Conservation (phyloP, 2,113 vertebrate genomes). For the Mellivora capensis region DNA sequence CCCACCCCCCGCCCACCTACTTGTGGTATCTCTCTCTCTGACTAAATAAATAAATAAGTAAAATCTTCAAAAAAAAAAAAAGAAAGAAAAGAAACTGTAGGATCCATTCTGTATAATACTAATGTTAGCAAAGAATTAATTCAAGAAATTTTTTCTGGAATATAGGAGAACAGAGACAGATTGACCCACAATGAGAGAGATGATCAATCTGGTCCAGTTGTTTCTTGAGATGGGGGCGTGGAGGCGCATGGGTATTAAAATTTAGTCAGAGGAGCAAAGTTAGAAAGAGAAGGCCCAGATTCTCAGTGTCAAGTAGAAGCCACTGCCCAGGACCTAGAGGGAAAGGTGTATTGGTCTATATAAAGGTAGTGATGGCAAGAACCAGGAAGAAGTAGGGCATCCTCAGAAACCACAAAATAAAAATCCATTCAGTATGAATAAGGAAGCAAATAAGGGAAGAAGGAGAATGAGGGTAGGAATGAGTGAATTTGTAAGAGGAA, state of each 20-base stretch:
- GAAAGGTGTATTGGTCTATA: neutral
- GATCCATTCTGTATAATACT: neutral
- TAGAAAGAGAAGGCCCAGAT: neutral
- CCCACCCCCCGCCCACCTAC: too few species aligned
- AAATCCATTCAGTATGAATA: neutral
- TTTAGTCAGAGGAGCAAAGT: neutral
- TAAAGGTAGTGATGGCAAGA: neutral
- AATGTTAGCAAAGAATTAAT: neutral
- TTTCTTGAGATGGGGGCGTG: neutral
- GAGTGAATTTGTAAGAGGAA: neutral
- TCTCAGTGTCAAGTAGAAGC: neutral
- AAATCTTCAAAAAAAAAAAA: too few species aligned
- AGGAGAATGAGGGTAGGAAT: rapidly evolving
- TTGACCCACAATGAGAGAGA: neutral
- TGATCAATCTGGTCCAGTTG: neutral
- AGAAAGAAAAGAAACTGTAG: neutral
- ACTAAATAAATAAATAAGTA: too few species aligned
- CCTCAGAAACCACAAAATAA: neutral
- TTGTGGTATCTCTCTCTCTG: too few species aligned
- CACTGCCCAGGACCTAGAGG: neutral
- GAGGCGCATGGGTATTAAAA: neutral
- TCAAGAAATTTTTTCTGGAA: neutral
- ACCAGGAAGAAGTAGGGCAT: neutral
- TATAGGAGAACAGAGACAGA: neutral
- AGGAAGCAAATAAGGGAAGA: neutral